A percentile compares a stretch with the other conserved stretches of the same genome.
phyloP scores from a whole-genome alignment of 2,113 vertebrate species.

The Onychorhynchus coronatus region DNA sequence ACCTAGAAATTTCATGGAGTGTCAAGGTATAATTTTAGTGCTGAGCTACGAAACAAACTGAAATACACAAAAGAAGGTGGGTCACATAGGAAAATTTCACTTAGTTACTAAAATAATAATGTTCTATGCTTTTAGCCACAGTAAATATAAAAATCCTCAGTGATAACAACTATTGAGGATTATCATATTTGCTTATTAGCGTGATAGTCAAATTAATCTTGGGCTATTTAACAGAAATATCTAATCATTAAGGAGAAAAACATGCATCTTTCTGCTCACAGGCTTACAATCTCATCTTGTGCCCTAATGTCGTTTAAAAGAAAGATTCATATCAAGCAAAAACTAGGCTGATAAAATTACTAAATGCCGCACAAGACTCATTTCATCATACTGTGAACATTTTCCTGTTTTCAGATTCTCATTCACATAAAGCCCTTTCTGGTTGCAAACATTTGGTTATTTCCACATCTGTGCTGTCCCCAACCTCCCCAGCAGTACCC shows the following conservation, averaged over 20 bases:
- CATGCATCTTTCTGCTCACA: not conserved
- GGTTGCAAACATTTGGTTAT: not conserved
- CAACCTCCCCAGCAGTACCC: not conserved
- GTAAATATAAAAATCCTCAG: slow-evolving; percentile 33
- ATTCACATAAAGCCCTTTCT: not conserved
- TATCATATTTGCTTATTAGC: slow-evolving; percentile 1
- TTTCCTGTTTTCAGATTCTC: not conserved
- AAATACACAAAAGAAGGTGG: not conserved
- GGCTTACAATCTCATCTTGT: not conserved
- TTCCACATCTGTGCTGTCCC: not conserved
- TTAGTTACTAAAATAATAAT: not conserved
- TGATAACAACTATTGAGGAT: not conserved
- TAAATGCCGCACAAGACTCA: not conserved
- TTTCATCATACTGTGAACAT: not conserved
- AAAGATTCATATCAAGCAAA: not conserved
- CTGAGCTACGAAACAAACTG: not conserved
- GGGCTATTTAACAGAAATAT: not conserved
- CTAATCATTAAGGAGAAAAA: slow-evolving; percentile 11
- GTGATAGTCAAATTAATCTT: not conserved
- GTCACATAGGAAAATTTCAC: not conserved
- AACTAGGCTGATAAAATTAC: not conserved
- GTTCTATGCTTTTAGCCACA: not conserved
- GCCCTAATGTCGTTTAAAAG: not conserved
- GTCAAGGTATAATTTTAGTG: not conserved
- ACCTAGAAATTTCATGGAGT: not conserved